Evolutionary conservation across 2,797 vertebrate genomes (phyloP).

Genomic region (Amblyopsis hoosieri): DNA sequence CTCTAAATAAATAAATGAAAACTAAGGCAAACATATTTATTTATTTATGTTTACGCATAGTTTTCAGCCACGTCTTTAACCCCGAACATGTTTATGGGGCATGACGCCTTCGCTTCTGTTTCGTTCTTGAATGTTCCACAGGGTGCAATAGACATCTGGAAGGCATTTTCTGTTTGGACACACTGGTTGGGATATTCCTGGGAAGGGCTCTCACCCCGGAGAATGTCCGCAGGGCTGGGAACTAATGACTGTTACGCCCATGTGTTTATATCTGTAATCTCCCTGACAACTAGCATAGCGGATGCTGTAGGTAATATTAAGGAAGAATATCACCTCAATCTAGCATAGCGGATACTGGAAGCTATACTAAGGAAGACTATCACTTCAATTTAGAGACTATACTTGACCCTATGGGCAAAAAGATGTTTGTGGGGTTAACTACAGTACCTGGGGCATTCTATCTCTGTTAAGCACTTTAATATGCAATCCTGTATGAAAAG

Average conservation of each 20-base stretch:
- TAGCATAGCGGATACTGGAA: no score
- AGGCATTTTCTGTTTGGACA: constrained; percentile 34
- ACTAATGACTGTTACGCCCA: constrained; percentile 30
- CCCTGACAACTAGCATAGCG: background rate
- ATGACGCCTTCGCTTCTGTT: background rate
- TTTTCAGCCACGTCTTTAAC: background rate
- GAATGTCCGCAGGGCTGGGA: constrained; percentile 28
- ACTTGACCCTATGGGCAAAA: no score
- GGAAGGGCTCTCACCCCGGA: constrained; percentile 21
- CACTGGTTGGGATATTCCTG: constrained; percentile 24
- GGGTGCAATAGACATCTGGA: background rate
- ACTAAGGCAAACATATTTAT: background rate
- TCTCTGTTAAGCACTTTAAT: no score
- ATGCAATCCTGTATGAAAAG: no score
- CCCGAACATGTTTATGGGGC: background rate
- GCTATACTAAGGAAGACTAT: no score
- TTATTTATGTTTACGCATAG: background rate
- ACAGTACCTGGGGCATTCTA: no score
- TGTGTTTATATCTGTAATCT: constrained; percentile 5
- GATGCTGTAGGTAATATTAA: no score
- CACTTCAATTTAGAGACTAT: no score
- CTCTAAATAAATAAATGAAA: background rate
- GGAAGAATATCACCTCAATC: no score
- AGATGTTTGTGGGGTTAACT: no score
- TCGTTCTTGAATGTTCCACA: background rate